phyloP scores from a whole-genome alignment of 2,113 vertebrate genomes.

The Muscicapa adusta region DNA sequence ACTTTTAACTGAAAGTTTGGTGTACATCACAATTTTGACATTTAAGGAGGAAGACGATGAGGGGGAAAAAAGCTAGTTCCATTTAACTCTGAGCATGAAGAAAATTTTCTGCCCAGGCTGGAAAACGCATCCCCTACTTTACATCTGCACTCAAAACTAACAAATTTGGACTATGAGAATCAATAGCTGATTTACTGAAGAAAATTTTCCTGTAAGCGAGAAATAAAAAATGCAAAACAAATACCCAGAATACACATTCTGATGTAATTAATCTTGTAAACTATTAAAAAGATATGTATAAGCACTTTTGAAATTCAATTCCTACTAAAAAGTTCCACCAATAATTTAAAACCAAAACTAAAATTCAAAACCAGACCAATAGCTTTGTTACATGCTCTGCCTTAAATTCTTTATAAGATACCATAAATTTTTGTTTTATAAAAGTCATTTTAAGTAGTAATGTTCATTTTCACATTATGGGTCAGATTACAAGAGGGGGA shows the following conservation, averaged over 20 bases:
- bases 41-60: not conserved
- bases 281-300: not conserved
- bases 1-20: not conserved
- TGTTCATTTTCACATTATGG: fast-evolving
- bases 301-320: not conserved
- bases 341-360: not conserved
- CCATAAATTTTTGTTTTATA: not conserved
- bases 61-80: not conserved
- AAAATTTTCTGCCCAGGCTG: not conserved
- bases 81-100: not conserved
- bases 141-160: not conserved
- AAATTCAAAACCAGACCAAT: not conserved
- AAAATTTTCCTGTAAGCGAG: not conserved
- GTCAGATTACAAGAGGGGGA: not conserved
- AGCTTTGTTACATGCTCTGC: not conserved
- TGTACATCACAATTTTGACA: not conserved
- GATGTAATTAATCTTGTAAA: not conserved
- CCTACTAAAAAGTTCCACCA: not conserved
- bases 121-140: not conserved
- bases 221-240: not conserved
- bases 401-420: not conserved
- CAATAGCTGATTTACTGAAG: not conserved
- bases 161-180: not conserved
- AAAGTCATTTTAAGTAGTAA: not conserved
- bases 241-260: not conserved